Base-by-base conservation (phyloP, 2,113 vertebrate genomes). In the Corynorhinus townsendii region DNA sequence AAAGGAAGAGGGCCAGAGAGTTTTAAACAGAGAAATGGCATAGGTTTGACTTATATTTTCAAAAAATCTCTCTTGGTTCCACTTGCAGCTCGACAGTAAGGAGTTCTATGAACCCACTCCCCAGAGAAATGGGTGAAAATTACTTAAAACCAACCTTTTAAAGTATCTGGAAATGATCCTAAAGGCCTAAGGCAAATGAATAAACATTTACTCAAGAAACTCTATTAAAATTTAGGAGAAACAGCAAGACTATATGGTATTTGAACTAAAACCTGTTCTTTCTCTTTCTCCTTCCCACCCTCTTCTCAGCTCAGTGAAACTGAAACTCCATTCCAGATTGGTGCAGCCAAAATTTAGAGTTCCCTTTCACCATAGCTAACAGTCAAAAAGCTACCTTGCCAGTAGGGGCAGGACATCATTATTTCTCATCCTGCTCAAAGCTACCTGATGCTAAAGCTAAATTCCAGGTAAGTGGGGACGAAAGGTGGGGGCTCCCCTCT, bases 151-250 rank as follows among this genome's bases (percentile, higher is more conserved):
- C 33, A 68, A 76, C 16, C 22, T 56, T 43, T 54, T 43, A 33
- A 86, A 68, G 24, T 62, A 77, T 86, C 47, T 85, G 20, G 59
- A 86, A 92, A 92, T 62, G 66, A 59, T 69, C 47, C 59, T 66
- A 85, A 66, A 3, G 47, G 28, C 28, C 64, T 40, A 54, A 75
- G n/a, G 30, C 11, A 79, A 86, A 59, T 12, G 8, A 87, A 87
- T 24, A 71, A 93, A 90, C 10, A 73, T 38, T 62, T 69, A 62
- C 15, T 91, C 64, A 94, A 90, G 82, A 91, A 94, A 86, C 72
- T 80, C n/a, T 82, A 82, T n/a, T 66, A 54, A 75, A 88, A 93
- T 8, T 93, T 62, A 69, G 40, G 71, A 90, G 85, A 83, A 90
- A 84, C 59, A 59, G 47, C 16, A 89, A 84, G 20, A 94, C 30